Evolutionary conservation across 2,888 invertebrate species (phyloP).

Genomic region (Coleophora flavipennella): DNA sequence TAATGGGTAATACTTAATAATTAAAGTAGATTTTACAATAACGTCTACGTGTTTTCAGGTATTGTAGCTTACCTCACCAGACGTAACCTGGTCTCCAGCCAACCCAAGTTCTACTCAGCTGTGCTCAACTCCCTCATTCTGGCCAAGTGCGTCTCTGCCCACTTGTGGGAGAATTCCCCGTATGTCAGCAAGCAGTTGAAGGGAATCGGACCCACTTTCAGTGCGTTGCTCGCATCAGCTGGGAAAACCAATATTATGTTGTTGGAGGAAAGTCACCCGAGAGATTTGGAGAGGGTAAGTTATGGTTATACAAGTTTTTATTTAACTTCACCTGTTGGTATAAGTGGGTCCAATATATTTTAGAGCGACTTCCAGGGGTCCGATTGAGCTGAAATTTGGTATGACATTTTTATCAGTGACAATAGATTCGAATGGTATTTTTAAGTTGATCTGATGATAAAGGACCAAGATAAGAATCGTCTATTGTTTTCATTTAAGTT

Average conservation of each 20-base stretch:
- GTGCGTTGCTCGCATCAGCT: slow-evolving; percentile 75
- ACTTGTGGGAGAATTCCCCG: slow-evolving; percentile 82
- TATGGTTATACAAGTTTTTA: too few species aligned
- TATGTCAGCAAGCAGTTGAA: slow-evolving; percentile 79
- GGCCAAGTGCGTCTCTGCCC: slow-evolving; percentile 77
- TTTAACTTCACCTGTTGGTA: too few species aligned
- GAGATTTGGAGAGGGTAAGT: slow-evolving; percentile 79
- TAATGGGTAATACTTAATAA: neutral
- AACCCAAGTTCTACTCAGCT: slow-evolving; percentile 57
- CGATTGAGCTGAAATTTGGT: too few species aligned
- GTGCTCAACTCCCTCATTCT: slow-evolving; percentile 74
- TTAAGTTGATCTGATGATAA: too few species aligned
- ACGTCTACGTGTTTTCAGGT: slow-evolving; percentile 43
- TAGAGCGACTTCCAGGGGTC: too few species aligned
- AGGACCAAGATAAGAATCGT: too few species aligned
- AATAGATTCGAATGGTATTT: too few species aligned
- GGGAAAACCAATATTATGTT: slow-evolving; percentile 78
- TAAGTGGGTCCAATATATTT: too few species aligned
- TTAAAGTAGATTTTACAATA: too few species aligned
- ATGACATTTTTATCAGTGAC: too few species aligned
- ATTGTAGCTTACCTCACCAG: slow-evolving; percentile 71
- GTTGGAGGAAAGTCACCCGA: slow-evolving; percentile 77
- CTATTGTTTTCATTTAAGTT: too few species aligned
- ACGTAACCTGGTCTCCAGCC: slow-evolving; percentile 29
- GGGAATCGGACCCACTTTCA: slow-evolving; percentile 79